Percentiles rank a stretch among this genome's conserved stretches.
Evolutionary conservation across 2,113 vertebrate species (phyloP).

Genomic region (Mus spicilegus): DNA sequence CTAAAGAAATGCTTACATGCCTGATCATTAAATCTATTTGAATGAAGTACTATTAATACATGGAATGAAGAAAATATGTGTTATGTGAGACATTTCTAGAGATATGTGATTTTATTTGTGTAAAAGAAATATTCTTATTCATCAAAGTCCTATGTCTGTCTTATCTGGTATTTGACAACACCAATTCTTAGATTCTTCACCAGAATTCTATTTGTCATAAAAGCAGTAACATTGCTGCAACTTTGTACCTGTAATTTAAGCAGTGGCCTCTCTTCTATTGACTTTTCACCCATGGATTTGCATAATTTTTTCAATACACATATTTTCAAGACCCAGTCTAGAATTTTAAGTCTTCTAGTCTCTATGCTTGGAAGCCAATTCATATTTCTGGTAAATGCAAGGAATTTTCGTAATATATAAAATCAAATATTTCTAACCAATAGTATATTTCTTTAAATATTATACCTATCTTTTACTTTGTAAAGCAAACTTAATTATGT

Average conservation of each 20-base stretch:
- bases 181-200: not conserved
- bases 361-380: not conserved
- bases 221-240: not conserved
- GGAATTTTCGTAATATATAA: not conserved
- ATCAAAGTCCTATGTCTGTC: not conserved
- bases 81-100: not conserved
- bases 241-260: not conserved
- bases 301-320: not conserved
- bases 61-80: not conserved
- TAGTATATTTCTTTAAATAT: not conserved
- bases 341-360: not conserved
- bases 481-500: not conserved
- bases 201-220: slow-evolving; percentile 7
- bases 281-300: not conserved
- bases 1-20: not conserved
- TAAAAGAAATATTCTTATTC: not conserved
- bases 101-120: not conserved
- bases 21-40: not conserved
- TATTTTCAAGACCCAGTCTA: not conserved
- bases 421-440: not conserved
- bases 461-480: not conserved
- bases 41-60: not conserved
- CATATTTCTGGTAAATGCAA: not conserved
- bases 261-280: not conserved
- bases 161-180: not conserved